Evolutionary conservation across 2,888 invertebrate genomes (phyloP), one percentile per base, ranked within the genome.

Genomic region (Isoperla grammatica): DNA sequence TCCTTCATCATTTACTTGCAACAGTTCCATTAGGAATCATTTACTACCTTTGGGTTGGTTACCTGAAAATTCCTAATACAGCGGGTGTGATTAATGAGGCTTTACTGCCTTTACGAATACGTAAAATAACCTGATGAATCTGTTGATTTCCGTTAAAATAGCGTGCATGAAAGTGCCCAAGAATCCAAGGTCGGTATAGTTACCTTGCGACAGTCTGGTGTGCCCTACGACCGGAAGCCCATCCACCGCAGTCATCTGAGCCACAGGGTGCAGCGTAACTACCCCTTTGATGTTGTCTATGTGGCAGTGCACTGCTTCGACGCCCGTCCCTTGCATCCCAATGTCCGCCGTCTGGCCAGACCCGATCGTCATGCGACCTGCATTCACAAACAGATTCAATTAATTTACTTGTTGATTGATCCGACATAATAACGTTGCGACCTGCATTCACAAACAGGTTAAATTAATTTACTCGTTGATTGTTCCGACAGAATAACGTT

Each of bases 201-300:
- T 74, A 90, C 94, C 94, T 83, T 93, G 92, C 11, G 86, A 85
- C 48, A 95, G 79, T 67, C 89, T 78, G 2, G 87, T 86, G 42
- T 93, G 87, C 66, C 82, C 81, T 64, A 80, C 81, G 60, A 91
- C 83, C 19, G 81, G 79, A 48, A 82, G 74, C 12, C 90, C 89
- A 77, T 95, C 93, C 56, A 94, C 83, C 58, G 80, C 77, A 68
- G 82, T 84, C 49, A 86, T 84, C 64, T 83, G 82, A 57, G 76
- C 76, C 66, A 86, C 78, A 2, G 94, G 92, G 71, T 88, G 86
- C 63, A 95, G 79, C n/a, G 88, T 90, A 67, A 94, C 90, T 65
- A 90, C 85, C 49, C 89, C 90, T 72, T 87, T 86, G 60, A 84
- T 84, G 75, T 92, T 89, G 74, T 93, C 90, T 63, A 95, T 90